Base-by-base conservation (phyloP, 2,797 vertebrate genomes). In the Sebastiscus albofasciatus region DNA sequence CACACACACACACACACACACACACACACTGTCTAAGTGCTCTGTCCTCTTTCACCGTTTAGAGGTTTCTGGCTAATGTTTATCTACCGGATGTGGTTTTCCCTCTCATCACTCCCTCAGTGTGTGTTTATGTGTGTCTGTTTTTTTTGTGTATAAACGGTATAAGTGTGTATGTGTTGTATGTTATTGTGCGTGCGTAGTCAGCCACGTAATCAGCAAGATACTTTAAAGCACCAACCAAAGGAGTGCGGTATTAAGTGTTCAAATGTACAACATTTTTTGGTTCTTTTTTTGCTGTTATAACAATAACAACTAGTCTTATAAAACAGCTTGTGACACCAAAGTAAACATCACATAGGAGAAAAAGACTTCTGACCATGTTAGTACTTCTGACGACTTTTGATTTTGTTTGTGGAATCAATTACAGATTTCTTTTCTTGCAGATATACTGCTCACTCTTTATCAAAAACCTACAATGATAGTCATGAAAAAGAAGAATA, bases 61-160 rank as follows among this genome's bases (percentile, higher is more conserved):
- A 24, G 18, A 75, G 33, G 60, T 79, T 78, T 82, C 36, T 70
- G 67, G 70, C 13, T 26, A 14, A 6, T 64, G 71, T 77, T 70
- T 72, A 52, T 72, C 27, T 34, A 68, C 11, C 56, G 22, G 68
- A 72, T 76, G 74, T 77, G 71, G 20, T 29, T 54, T 62, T 34
- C 12, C 22, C 33, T 26, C 11, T 60, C 56, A 64, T 34, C 36
- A 33, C 24, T 46, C 42, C 16, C 13, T n/a, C 18, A 13, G 8
- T 69, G 36, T 82, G 62, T 80, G 3, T 46, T 2, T 46, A 7
- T 42, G 4, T 58, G 10, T 49, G 22, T 66, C 56, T 58, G 22
- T 66, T 0, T 72, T 20, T 20, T 29, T 4, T 64, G 18, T 56
- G 4, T 69, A 26, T 58, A 20, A 70, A 13, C 9, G 34, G 8